Percentiles rank a stretch among this genome's conserved stretches.
Conservation (phyloP, 2,888 invertebrate genomes). For the Smittia sp. region DNA sequence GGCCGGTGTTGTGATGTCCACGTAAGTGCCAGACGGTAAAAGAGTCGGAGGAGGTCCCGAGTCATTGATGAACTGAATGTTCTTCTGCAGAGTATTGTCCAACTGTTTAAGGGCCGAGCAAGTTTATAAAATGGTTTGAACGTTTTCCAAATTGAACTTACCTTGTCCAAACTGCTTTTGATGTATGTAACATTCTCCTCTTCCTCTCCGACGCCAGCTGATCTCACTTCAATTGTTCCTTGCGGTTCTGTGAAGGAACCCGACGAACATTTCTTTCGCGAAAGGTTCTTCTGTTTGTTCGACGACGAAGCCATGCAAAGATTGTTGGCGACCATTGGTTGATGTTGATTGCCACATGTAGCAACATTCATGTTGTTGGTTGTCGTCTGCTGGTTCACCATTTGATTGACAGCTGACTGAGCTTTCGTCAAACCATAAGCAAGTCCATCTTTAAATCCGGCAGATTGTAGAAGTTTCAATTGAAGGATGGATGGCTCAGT, state of each 20-base stretch:
- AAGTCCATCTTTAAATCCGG: constrained; percentile 52
- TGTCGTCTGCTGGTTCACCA: constrained; percentile 41
- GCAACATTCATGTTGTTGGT: constrained; percentile 26
- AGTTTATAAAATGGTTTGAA: background rate
- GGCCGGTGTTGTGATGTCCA: constrained; percentile 44
- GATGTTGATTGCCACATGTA: constrained; percentile 42
- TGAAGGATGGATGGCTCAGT: constrained; percentile 53
- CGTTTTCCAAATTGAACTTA: constrained; percentile 20
- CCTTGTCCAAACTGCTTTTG: constrained; percentile 45
- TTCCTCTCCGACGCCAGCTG: constrained; percentile 55
- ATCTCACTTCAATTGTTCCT: constrained; percentile 50
- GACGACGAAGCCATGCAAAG: constrained; percentile 44
- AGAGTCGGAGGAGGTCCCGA: constrained; percentile 43
- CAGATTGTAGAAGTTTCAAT: constrained; percentile 52
- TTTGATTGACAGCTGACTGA: constrained; percentile 45
- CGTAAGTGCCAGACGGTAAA: constrained; percentile 44
- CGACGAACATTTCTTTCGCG: constrained; percentile 47
- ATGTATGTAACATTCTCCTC: constrained; percentile 45
- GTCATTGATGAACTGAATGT: constrained; percentile 44
- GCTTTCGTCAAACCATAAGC: constrained; percentile 46
- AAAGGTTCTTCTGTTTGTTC: constrained; percentile 42
- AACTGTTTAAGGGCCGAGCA: too few relatives aligned
- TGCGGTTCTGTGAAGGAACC: constrained; percentile 49
- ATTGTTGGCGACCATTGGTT: constrained; percentile 42
- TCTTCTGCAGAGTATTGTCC: constrained; percentile 46